Evolutionary conservation across 2,113 vertebrate species (phyloP).

Genomic region (Nerophis ophidion): DNA sequence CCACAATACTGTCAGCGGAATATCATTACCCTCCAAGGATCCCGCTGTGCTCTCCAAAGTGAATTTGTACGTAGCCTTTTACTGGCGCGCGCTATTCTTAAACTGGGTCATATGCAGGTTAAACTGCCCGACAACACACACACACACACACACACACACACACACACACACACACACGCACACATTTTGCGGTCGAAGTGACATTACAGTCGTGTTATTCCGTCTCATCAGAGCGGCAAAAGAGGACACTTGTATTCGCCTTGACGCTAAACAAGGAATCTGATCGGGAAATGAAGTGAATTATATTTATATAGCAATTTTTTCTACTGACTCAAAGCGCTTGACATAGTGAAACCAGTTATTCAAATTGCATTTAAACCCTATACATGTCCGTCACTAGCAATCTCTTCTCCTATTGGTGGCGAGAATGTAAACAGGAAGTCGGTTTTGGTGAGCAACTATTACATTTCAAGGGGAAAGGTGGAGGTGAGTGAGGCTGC

Average conservation of each 20-base stretch:
- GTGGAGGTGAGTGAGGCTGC: too few relatives aligned
- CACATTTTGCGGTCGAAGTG: constrained; percentile 33
- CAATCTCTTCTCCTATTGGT: too few relatives aligned
- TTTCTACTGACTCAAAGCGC: too few relatives aligned
- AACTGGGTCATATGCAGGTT: constrained; percentile 46
- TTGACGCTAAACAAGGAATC: constrained; percentile 26
- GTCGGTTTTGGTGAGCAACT: too few relatives aligned
- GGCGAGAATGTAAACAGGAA: too few relatives aligned
- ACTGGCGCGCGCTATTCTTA: constrained; percentile 5
- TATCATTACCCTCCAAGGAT: constrained; percentile 22
- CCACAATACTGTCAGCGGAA: constrained; percentile 4
- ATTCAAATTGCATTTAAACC: too few relatives aligned
- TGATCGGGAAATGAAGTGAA: too few relatives aligned
- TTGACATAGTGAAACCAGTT: too few relatives aligned
- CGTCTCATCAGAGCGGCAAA: constrained; percentile 30
- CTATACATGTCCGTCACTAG: too few relatives aligned
- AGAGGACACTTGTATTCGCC: constrained; percentile 36
- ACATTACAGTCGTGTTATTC: constrained; percentile 37
- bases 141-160: constrained; percentile 10
- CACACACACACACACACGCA: neutral
- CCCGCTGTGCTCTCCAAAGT: constrained; percentile 11
- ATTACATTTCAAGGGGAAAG: too few relatives aligned
- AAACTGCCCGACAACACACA: constrained; percentile 24
- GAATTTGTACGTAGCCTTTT: constrained; percentile 8
- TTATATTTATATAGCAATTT: too few relatives aligned